Conservation (phyloP, 2,888 invertebrate genomes). For the Morpho helenor region DNA sequence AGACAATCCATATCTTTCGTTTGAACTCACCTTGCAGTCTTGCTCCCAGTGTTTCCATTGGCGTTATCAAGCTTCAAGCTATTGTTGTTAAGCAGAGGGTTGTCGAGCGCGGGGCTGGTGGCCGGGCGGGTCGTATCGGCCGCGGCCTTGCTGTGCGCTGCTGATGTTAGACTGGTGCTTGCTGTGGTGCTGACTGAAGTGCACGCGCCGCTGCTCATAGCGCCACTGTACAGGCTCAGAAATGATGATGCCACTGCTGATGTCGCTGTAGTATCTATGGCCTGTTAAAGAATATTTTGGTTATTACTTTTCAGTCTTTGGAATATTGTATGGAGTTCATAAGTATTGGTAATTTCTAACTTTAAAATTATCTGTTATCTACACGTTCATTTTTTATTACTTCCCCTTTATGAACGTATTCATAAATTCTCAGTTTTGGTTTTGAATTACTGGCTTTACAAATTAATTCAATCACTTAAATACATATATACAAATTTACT, state of each 20-base stretch:
- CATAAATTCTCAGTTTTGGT: too few relatives aligned
- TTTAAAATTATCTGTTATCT: too few relatives aligned
- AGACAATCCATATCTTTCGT: too few relatives aligned
- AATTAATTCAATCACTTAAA: too few relatives aligned
- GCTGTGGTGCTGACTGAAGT: slow-evolving; percentile 47
- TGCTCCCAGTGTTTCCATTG: slow-evolving; percentile 70
- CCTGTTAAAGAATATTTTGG: slow-evolving; percentile 43
- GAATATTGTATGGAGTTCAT: too few relatives aligned
- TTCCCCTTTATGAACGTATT: too few relatives aligned
- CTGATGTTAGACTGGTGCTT: slow-evolving; percentile 38
- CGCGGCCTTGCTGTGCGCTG: slow-evolving; percentile 56
- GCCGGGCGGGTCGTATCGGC: slow-evolving; percentile 61
- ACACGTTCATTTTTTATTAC: too few relatives aligned
- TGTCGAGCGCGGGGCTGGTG: slow-evolving; percentile 60
- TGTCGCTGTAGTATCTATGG: slow-evolving; percentile 80
- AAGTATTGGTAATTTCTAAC: too few relatives aligned
- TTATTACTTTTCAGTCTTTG: too few relatives aligned
- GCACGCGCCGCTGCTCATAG: slow-evolving; percentile 66
- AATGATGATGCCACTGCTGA: slow-evolving; percentile 75
- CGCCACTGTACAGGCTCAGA: slow-evolving; percentile 72
- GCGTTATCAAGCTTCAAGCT: slow-evolving; percentile 69
- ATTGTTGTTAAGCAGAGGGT: slow-evolving; percentile 63
- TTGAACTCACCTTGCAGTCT: slow-evolving; percentile 57
- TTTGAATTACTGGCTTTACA: too few relatives aligned
- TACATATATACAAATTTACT: too few relatives aligned